Evolutionary conservation across 1,140 invertebrate genomes (phyloP).

Genomic region (Proales similis): DNA sequence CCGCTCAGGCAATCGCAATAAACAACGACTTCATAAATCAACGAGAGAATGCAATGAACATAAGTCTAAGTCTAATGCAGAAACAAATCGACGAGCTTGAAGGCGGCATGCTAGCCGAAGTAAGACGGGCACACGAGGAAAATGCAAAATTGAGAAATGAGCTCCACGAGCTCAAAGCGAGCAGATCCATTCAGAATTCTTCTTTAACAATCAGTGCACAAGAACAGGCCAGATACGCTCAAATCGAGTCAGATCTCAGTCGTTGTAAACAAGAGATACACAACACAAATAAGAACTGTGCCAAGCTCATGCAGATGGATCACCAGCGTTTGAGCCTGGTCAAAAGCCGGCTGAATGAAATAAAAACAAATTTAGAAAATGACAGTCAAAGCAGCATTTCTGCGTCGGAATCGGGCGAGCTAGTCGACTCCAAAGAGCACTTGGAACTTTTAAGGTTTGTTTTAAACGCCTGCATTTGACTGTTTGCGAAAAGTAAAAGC

Average conservation of each 20-base stretch:
- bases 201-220: conserved; percentile 20
- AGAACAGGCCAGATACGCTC: conserved; percentile 7
- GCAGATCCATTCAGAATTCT: not conserved
- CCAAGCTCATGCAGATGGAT: conserved; percentile 11
- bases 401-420: not conserved
- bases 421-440: not conserved
- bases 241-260: not conserved
- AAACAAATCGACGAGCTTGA: conserved; percentile 22
- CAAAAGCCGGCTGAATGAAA: conserved; percentile 19
- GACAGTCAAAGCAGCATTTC: not conserved
- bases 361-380: conserved; percentile 16
- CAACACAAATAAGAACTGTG: not conserved
- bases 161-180: not conserved
- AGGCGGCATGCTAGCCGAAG: not conserved
- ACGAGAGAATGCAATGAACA: conserved; percentile 18
- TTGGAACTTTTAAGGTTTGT: conserved; percentile 6
- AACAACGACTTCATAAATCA: conserved; percentile 31
- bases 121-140: not conserved
- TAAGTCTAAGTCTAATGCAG: conserved; percentile 15
- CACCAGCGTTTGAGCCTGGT: conserved; percentile 16
- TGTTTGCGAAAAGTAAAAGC: not conserved
- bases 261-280: conserved; percentile 27
- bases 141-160: conserved; percentile 11
- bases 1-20: conserved; percentile 26
- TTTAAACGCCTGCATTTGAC: too few relatives aligned